Base-by-base conservation (phyloP, 1,140 invertebrate genomes). In the Microplitis demolitor region DNA sequence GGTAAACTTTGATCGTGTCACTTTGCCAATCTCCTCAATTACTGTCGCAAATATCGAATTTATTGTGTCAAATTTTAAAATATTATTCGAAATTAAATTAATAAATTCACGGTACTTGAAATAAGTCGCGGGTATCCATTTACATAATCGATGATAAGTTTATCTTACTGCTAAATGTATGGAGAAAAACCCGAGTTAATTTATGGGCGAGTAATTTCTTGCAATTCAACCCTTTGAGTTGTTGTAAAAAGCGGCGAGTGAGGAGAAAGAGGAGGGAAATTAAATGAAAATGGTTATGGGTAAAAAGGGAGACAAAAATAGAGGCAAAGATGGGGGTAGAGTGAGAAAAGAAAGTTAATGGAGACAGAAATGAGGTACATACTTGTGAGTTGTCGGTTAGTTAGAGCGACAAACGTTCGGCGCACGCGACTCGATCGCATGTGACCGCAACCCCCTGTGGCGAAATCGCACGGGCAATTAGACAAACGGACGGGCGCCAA, bases 401-500 rank as follows among this genome's bases (percentile, higher is more conserved):
- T 66, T 64, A 60, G 14, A 45, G 69, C 39, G 66, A 74, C 69
- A 53, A 62, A 74, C 64, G 73, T 66, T 66, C 62, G 37, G 50
- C 16, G 68, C 71, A 73, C 74, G 71, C 66, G 71, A 69, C 69
- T 71, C 74, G 39, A 68, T 67, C 62, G 66, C 34, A 64, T 71
- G 69, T 62, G 69, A 68, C 68, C 62, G 62, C 67, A 37, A 72
- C 45, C 71, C 63, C 67, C 64, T 61, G 56, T 58, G 51, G 66
- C 56, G 66, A 75, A 75, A 73, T 71, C 72, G 66, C 51, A 76
- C 54, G 68, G 76, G 77, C 78, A 81, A 81, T 81, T 83, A 80
- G 76, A 84, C 83, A 80, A 80, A 79, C 77, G 77, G 72, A 74
- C 74, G 76, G 75, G 78, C 77, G 64, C 67, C 33, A 75, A 75